phyloP scores from a whole-genome alignment of 1,140 invertebrate species.

The Leptoteleia sp. region DNA sequence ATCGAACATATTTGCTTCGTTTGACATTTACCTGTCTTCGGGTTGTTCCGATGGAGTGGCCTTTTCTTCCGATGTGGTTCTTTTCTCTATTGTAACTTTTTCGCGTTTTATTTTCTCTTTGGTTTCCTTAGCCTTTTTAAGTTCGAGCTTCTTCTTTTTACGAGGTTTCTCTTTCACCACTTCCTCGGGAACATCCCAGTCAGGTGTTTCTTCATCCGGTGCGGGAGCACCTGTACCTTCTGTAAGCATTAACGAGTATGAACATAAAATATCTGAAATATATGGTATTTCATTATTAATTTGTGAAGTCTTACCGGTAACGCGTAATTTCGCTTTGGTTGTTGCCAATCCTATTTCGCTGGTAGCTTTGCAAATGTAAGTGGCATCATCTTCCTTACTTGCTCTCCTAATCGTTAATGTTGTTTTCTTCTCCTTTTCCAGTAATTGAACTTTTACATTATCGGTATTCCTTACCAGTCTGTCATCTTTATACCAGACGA shows the following conservation, averaged over 20 bases:
- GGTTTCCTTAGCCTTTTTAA: slow-evolving; percentile 82
- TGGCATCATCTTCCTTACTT: slow-evolving; percentile 87
- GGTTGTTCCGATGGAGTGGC: slow-evolving; percentile 75
- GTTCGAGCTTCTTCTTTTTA: slow-evolving; percentile 77
- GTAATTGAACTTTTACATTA: slow-evolving; percentile 86
- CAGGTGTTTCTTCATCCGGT: slow-evolving; percentile 57
- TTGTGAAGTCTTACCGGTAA: slow-evolving; percentile 85
- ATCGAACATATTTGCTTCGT: no score
- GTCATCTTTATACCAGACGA: slow-evolving; percentile 95
- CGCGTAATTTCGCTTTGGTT: slow-evolving; percentile 89
- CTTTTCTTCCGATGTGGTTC: slow-evolving; percentile 74
- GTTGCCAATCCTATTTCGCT: slow-evolving; percentile 91
- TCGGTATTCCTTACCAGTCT: slow-evolving; percentile 88
- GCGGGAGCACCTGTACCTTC: slow-evolving; percentile 49
- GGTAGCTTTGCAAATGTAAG: slow-evolving; percentile 92
- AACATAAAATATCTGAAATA: no score
- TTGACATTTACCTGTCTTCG: slow-evolving; percentile 79
- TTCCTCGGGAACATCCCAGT: slow-evolving; percentile 72
- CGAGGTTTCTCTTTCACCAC: slow-evolving; percentile 73
- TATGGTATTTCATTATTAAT: no score
- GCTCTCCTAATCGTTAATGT: slow-evolving; percentile 86
- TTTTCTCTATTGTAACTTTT: slow-evolving; percentile 81
- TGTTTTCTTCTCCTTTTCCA: slow-evolving; percentile 86
- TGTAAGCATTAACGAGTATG: slow-evolving; percentile 26
- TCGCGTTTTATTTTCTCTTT: slow-evolving; percentile 82